A percentile compares a stretch with the other conserved stretches of the same genome.
Evolutionary conservation across 2,113 vertebrate species (phyloP).

Genomic region (Speoplatyrhinus poulsoni): DNA sequence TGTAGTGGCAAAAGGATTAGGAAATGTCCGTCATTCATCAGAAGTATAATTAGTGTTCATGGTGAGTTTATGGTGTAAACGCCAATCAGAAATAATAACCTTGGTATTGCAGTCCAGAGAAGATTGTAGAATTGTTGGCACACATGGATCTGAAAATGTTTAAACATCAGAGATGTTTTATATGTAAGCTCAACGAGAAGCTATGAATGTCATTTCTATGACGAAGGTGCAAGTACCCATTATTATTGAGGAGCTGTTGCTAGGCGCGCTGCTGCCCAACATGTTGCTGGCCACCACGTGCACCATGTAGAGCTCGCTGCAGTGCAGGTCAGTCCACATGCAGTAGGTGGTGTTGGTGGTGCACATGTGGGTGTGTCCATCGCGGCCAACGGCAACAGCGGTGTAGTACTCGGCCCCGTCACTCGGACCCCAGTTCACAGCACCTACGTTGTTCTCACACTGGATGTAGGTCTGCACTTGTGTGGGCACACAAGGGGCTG

Average conservation of each 20-base stretch:
- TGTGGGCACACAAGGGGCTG: constrained; percentile 72
- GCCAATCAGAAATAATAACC: constrained; percentile 29
- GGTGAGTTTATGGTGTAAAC: background rate
- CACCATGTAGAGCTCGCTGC: constrained; percentile 69
- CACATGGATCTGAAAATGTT: constrained; percentile 68
- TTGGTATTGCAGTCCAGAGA: constrained; percentile 66
- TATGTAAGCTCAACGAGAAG: background rate
- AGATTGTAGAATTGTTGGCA: constrained; percentile 62
- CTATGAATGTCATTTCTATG: background rate
- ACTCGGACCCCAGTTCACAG: constrained; percentile 66
- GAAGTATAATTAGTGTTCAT: too few species aligned
- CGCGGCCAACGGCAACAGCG: constrained; percentile 61
- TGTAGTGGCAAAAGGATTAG: background rate
- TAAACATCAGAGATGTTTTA: constrained; percentile 4
- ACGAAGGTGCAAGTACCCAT: constrained; percentile 61
- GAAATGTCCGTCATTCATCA: background rate
- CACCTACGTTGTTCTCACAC: constrained; percentile 67
- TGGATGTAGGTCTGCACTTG: constrained; percentile 47
- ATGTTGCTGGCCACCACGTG: constrained; percentile 53
- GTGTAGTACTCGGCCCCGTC: constrained; percentile 70
- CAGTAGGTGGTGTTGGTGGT: constrained; percentile 60
- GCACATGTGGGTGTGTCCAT: constrained; percentile 55
- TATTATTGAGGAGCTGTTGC: constrained; percentile 64
- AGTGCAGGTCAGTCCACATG: constrained; percentile 69
- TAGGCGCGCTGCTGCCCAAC: constrained; percentile 67